Base-by-base conservation (phyloP, 2,797 vertebrate genomes). In the Coreius guichenoti region DNA sequence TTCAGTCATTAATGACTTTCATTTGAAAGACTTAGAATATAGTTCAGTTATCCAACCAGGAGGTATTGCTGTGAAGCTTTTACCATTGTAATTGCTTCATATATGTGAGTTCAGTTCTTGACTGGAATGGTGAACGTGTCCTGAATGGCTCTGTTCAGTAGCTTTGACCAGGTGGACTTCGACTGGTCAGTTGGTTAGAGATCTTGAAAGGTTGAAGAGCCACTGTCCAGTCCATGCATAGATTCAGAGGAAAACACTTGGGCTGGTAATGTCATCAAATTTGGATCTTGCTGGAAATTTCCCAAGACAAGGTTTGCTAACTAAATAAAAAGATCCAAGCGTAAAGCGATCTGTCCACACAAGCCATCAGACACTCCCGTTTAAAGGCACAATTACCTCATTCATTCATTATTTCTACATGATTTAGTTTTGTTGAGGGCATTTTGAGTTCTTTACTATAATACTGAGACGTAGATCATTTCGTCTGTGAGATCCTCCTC, bases 401-500 rank as follows among this genome's bases (percentile, higher is more conserved):
- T 69, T 84, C 36, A 74, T 73, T 23, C 23, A 36, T 89, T 67
- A 3, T 82, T 77, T 69, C 26, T n/a, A 33, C 68, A 23, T 95
- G 92, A 82, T 85, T 89, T 76, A 82, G 49, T 23, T 92, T 91
- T 87, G 86, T 92, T 90, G 92, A 89, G 72, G 8, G 29, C 4
- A 21, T 51, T 74, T 88, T 92, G 77, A 83, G 43, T 74, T 87
- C 61, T 79, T 36, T 94, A 95, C 96, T 99, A 99, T 97, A 99
- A 97, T 82, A 96, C 96, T 21, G 98, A 98, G 91, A 99, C 96
- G 94, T 97, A 98, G 91, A 99, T 97, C 96, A 99, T 99, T 93
- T 99, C 98, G 73, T 99, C 98, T 1, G 96, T 95, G 88, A 99
- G 95, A 93, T 99, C 98, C 93, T 99, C 98, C 92, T 99, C 98